A percentile compares a stretch with the other conserved stretches of the same genome.
phyloP scores from a whole-genome alignment of 2,113 vertebrate species.

The Archocentrus centrarchus region DNA sequence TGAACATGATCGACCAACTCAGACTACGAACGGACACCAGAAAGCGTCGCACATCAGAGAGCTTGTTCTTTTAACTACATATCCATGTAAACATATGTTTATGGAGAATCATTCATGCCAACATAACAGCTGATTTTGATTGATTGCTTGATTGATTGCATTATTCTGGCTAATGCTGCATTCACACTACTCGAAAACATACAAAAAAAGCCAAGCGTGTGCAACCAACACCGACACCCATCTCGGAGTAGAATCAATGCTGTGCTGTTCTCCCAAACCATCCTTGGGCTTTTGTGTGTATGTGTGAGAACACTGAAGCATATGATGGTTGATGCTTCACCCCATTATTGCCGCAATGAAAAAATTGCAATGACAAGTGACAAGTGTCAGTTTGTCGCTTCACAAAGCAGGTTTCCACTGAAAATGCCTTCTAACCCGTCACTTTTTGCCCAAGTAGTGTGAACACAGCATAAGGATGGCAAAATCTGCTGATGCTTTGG shows the following conservation, averaged over 20 bases:
- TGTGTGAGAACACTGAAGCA: not conserved
- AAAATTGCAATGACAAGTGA: not conserved
- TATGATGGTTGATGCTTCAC: not conserved
- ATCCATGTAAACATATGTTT: not conserved
- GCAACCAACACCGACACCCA: not conserved
- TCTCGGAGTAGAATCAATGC: no score
- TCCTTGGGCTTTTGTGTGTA: not conserved
- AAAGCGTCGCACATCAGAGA: not conserved
- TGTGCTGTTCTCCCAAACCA: fast-evolving
- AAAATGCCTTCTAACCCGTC: not conserved
- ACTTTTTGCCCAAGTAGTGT: not conserved
- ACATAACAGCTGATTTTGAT: slow-evolving; percentile 16
- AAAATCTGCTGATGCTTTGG: not conserved
- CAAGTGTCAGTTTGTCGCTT: slow-evolving; percentile 3
- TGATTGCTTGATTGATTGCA: slow-evolving; percentile 8
- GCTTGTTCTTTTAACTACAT: no score
- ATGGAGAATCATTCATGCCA: not conserved
- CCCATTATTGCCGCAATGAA: not conserved
- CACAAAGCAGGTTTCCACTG: not conserved
- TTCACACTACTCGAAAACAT: not conserved
- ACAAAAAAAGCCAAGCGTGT: not conserved
- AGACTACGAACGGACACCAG: not conserved
- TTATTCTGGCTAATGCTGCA: not conserved
- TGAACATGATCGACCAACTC: fast-evolving
- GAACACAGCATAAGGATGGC: not conserved